Conservation (phyloP, 2,113 vertebrate species). For the Pipra filicauda region DNA sequence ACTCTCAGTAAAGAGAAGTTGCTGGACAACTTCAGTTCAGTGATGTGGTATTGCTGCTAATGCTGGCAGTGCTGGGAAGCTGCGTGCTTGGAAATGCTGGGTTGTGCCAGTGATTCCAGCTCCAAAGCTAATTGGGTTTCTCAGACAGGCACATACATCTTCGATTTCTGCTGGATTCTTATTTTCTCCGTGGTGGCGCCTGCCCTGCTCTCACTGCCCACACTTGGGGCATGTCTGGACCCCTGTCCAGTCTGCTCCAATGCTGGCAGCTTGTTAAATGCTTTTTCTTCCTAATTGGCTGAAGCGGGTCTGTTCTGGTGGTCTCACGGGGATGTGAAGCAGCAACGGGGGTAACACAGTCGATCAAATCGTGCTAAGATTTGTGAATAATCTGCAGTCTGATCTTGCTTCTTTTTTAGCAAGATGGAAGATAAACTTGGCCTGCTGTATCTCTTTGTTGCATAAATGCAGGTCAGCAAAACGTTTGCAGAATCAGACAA, state of each 20-base stretch:
- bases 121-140: neutral
- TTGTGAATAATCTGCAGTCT: neutral
- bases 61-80: neutral
- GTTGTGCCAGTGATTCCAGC: neutral
- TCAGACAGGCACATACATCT: neutral
- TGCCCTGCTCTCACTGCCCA: neutral
- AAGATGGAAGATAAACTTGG: neutral
- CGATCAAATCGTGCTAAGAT: neutral
- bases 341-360: neutral
- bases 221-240: neutral
- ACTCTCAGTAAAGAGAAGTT: neutral
- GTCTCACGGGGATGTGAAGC: neutral
- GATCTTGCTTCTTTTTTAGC: neutral
- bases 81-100: neutral
- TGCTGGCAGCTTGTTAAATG: neutral
- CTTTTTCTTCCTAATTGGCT: neutral
- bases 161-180: neutral
- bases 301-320: neutral
- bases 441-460: neutral
- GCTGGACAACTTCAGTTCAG: neutral
- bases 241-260: fast-evolving
- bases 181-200: neutral
- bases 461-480: neutral
- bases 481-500: neutral
- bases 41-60: neutral